Evolutionary conservation across 2,797 vertebrate genomes (phyloP).

Genomic region (Cyprinodon diabolis): DNA sequence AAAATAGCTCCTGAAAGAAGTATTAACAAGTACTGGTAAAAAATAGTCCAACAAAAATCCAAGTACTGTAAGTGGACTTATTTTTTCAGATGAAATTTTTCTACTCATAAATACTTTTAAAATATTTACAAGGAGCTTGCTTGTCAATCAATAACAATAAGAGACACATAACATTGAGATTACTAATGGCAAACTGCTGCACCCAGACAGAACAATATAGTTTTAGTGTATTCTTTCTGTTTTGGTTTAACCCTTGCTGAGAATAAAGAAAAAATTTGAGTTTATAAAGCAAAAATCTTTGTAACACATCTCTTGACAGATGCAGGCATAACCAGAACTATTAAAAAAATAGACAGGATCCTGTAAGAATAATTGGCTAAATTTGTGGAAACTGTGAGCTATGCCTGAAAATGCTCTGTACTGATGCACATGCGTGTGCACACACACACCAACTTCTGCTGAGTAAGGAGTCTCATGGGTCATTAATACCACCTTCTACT

Average conservation of each 20-base stretch:
- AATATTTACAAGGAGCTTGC: not conserved
- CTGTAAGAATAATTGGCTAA: not conserved
- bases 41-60: too few species aligned
- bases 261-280: not conserved
- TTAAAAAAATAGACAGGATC: too few species aligned
- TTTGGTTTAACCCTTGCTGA: not conserved
- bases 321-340: not conserved
- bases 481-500: constrained; percentile 8
- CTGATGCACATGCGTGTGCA: not conserved
- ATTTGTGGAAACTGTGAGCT: not conserved
- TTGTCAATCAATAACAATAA: not conserved
- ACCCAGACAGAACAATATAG: not conserved
- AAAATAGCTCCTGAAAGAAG: too few species aligned
- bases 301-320: not conserved
- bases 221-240: not conserved
- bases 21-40: too few species aligned
- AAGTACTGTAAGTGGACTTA: too few species aligned
- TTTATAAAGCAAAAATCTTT: not conserved
- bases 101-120: not conserved
- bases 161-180: not conserved
- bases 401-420: not conserved
- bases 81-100: not conserved
- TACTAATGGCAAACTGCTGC: not conserved
- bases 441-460: not conserved
- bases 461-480: constrained; percentile 1